Conservation (phyloP, 2,888 invertebrate genomes). For the Eupithecia pulchellata region DNA sequence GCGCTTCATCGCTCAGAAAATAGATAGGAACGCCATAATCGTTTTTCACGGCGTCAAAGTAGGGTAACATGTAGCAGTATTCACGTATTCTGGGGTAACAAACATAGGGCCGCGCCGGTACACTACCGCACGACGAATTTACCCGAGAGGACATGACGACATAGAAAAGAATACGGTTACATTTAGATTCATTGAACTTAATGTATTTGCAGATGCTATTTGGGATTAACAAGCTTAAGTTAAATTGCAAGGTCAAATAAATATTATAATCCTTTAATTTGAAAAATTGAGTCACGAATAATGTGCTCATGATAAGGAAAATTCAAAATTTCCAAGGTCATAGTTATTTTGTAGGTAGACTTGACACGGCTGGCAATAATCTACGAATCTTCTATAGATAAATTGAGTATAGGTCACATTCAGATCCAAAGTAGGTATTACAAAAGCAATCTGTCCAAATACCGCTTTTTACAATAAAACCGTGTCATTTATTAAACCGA, state of each 20-base stretch:
- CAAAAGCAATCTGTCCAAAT: conserved; percentile 6
- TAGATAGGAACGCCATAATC: conserved; percentile 26
- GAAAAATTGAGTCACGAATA: neutral
- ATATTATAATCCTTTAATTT: too few species aligned
- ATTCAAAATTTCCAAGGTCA: neutral
- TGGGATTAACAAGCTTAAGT: neutral
- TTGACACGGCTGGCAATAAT: neutral
- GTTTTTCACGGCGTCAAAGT: conserved; percentile 35
- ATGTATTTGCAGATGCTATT: neutral
- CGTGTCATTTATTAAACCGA: conserved; percentile 19
- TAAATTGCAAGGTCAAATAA: neutral
- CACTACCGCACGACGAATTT: neutral
- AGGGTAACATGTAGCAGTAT: conserved; percentile 19
- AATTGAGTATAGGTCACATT: neutral
- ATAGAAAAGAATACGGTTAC: neutral
- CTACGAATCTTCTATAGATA: neutral
- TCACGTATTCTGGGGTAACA: conserved; percentile 1
- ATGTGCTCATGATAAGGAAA: neutral
- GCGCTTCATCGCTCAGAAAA: conserved; percentile 28
- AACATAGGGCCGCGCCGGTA: neutral
- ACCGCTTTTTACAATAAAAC: conserved; percentile 15
- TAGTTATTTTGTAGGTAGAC: neutral
- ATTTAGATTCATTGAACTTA: neutral
- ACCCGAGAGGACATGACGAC: neutral
- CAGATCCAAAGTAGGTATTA: neutral